phyloP scores from a whole-genome alignment of 2,888 invertebrate genomes.

The Serrognathus titanus region DNA sequence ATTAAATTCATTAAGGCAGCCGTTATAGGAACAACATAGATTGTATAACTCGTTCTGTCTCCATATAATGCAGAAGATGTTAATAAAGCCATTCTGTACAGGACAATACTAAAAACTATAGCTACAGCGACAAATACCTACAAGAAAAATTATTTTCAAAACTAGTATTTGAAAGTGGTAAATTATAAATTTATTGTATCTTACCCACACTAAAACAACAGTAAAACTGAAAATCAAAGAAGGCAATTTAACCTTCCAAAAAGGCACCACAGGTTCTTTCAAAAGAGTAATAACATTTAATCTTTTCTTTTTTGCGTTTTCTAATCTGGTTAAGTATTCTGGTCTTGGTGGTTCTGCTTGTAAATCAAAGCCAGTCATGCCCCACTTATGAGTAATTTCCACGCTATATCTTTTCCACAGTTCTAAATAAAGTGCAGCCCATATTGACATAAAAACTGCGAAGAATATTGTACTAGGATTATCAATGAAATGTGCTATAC shows the following conservation, averaged over 20 bases:
- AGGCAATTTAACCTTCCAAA: constrained; percentile 71
- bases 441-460: constrained; percentile 78
- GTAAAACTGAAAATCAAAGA: constrained; percentile 68
- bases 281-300: constrained; percentile 56
- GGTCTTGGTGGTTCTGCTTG: constrained; percentile 74
- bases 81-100: constrained; percentile 69
- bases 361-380: constrained; percentile 69
- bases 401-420: constrained; percentile 80
- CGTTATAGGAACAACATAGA: constrained; percentile 69
- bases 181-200: constrained; percentile 1
- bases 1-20: constrained; percentile 75
- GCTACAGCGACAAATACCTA: constrained; percentile 67
- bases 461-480: constrained; percentile 76
- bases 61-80: constrained; percentile 58
- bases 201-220: constrained; percentile 57
- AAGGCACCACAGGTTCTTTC: constrained; percentile 70
- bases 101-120: constrained; percentile 71
- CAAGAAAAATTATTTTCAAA: constrained; percentile 4
- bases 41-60: constrained; percentile 53
- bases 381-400: constrained; percentile 78
- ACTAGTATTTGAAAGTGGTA: neutral
- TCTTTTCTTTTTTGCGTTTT: constrained; percentile 54
- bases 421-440: constrained; percentile 77
- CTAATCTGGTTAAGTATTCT: constrained; percentile 65
- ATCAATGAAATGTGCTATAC: constrained; percentile 76